Conservation (phyloP, 2,113 vertebrate genomes). For the Morone saxatilis region DNA sequence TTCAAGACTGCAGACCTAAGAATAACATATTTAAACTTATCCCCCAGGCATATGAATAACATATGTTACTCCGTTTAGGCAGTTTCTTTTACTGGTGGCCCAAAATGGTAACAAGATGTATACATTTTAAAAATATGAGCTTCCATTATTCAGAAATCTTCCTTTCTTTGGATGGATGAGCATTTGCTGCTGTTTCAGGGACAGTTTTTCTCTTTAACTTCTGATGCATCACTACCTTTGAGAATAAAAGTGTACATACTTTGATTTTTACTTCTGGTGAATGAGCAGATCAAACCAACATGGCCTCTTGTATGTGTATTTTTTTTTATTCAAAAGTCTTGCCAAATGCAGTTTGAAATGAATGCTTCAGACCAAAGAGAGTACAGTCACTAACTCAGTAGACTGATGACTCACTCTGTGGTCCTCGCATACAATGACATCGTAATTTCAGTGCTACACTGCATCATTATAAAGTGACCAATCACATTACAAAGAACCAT, state of each 20-base stretch:
- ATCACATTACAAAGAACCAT: constrained; percentile 13
- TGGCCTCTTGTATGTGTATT: not conserved
- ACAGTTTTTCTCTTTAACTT: not conserved
- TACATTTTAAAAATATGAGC: constrained; percentile 1
- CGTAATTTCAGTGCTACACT: constrained; percentile 5
- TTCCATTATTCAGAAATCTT: constrained; percentile 5
- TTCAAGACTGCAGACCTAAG: not conserved
- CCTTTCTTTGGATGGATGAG: not conserved
- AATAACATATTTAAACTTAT: constrained; percentile 3
- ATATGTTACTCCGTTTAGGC: constrained; percentile 12
- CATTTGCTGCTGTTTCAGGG: not conserved
- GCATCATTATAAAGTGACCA: constrained; percentile 19
- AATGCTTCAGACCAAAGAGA: not conserved
- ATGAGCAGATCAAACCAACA: not conserved
- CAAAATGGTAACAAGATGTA: not conserved
- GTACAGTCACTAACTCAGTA: not conserved
- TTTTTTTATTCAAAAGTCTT: too few relatives aligned
- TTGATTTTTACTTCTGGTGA: not conserved
- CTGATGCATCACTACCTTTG: not conserved
- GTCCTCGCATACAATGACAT: not conserved
- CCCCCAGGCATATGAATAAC: constrained; percentile 28
- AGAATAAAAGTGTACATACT: too few relatives aligned
- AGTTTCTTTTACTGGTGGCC: not conserved
- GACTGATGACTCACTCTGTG: constrained; percentile 19
- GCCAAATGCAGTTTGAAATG: not conserved